A percentile compares a stretch with the other conserved stretches of the same genome.
Conservation (phyloP, 2,888 invertebrate species). For the Crematogaster levior region DNA sequence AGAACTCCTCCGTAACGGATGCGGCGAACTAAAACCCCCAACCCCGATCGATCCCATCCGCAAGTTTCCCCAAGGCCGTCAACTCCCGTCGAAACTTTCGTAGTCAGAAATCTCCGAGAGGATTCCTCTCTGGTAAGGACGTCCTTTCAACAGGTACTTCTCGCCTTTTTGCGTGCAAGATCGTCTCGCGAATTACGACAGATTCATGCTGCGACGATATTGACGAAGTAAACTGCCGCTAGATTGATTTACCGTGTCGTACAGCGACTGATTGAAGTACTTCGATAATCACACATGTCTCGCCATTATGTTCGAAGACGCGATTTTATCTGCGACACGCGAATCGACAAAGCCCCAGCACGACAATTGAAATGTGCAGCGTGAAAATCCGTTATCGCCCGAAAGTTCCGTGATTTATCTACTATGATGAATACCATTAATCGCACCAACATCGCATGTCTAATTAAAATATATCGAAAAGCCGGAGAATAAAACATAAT, state of each 20-base stretch:
- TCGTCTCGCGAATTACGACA: constrained; percentile 45
- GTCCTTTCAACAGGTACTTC: constrained; percentile 61
- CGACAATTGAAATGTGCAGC: not conserved
- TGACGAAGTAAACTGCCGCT: not conserved
- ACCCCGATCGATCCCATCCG: constrained; percentile 35
- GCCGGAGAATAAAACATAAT: not conserved
- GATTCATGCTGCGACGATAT: constrained; percentile 13
- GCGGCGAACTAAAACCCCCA: constrained; percentile 1
- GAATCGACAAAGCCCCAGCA: not conserved
- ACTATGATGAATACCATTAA: not conserved
- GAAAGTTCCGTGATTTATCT: not conserved
- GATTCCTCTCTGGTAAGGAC: constrained; percentile 30
- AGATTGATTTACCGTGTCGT: constrained; percentile 36
- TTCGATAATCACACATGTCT: not conserved
- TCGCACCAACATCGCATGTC: not conserved
- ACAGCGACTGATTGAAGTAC: constrained; percentile 1
- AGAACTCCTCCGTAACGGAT: constrained; percentile 36
- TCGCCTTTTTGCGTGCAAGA: constrained; percentile 44
- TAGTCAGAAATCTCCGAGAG: constrained; percentile 12
- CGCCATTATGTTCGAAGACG: not conserved
- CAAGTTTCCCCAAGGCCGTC: constrained; percentile 46
- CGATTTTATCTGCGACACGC: not conserved
- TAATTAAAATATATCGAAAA: not conserved
- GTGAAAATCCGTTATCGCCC: not conserved
- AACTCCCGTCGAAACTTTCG: constrained; percentile 42